Evolutionary conservation across 2,888 invertebrate species (phyloP), one percentile per base, ranked within the genome.

Genomic region (Drosophila eohydei): DNA sequence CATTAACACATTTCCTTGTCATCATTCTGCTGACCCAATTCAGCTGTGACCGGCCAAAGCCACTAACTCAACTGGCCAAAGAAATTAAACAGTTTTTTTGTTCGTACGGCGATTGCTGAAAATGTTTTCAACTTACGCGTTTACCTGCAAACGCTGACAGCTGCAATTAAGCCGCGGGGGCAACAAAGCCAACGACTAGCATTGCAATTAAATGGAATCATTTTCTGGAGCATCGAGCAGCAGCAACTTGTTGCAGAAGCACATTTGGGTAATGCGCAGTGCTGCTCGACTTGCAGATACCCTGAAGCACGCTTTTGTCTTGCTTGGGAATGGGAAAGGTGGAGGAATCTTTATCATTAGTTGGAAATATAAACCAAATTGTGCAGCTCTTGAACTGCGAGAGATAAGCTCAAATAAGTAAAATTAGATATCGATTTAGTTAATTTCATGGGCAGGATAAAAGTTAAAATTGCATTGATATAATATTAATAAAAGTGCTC

Each of bases 1-100:
- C 89, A 83, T 86, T 86, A 90, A 90, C 84, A 86, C 89, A 86
- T 90, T 86, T 88, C 73, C 72, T 72, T 64, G 80, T 80, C 80
- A 82, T 82, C 83, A 70, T 76, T 71, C 59, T 77, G 79, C 57
- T 84, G 88, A 86, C 86, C 83, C 86, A 86, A 81, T 83, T 75
- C 21, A 21, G 69, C 56, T 62, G 55, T 30, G 21, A 44, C 56
- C 43, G 61, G 61, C 32, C 36, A 57, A 48, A 32, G 32, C 6
- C 16, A 32, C 50, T 34, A 50, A 50, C 48, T 48, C 9, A 48
- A 30, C 36, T 36, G 52, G 58, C 38, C 38, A 60, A 58, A 69
- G 67, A 62, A 65, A 63, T 80, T 71, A 62, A 81, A 63, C 48
- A 50, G 70, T 67, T 68, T 63, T 57, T 52, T 41, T 6, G 21